Evolutionary conservation across 2,888 invertebrate genomes (phyloP), one percentile per base, ranked within the genome.

Genomic region (Xanthorhoe designata): DNA sequence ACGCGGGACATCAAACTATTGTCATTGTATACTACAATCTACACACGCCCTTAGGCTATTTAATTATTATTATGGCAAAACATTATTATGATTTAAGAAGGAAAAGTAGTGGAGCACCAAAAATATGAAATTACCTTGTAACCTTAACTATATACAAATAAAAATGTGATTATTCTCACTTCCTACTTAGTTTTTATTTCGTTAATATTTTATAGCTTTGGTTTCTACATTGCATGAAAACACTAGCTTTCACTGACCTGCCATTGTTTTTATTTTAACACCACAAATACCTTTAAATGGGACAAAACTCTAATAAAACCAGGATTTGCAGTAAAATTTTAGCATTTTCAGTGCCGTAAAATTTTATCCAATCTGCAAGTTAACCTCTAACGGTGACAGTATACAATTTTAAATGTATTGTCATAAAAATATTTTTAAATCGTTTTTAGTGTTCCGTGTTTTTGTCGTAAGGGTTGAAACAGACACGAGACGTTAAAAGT

Each of bases 11-110:
- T 64, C 52, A 18, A 42, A 62, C 64, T 70, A 66, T 75, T 73
- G 74, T 72, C 71, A 76, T 70, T 67, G 63, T 71, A 75, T 68
- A 75, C 73, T 78, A 67, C 72, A 75, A 77, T 78, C 77, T 32
- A 7, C 66, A 71, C 63, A 64, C 61, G 65, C 72, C 80, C 38
- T 42, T 42, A 42, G 38, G 38, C 38, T 42, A 42, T 42, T 42
- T 42, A 10, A 38, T 10, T 9, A 10, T 10, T 13, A 10, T 38
- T 10, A 38, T 32, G 8, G 32, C 32, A 32, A 3, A 32, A 32
- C 32, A 32, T 32, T 32, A 2, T 7, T 7, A 32, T 32, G 4
- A 32, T 4, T 32, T 4, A 32, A 32, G 6, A 32, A 32, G 8
- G 2, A 32, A 7, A 32, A 32, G n/a, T n/a, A n/a, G n/a, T n/a